Percentiles rank a stretch among this genome's conserved stretches.
These are phyloP conservation scores for Salmo trutta DNA, from an alignment of 2,797 vertebrate species.

Conservation along the genomic window DNA sequence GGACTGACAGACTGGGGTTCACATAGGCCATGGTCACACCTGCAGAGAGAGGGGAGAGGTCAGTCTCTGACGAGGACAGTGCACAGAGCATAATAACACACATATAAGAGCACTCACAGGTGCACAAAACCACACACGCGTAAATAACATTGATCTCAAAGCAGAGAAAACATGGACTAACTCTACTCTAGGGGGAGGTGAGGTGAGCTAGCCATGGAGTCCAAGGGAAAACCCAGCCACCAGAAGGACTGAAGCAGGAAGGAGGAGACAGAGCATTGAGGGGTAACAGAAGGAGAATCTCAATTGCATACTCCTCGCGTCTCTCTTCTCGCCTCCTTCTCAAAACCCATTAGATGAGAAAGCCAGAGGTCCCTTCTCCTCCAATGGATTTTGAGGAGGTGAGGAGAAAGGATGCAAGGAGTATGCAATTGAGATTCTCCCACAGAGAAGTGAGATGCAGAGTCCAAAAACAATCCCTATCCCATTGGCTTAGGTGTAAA, in stretches of 20 bases:
- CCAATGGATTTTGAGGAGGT: too few relatives aligned
- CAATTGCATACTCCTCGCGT: too few relatives aligned
- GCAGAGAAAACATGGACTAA: not conserved
- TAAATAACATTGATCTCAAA: not conserved
- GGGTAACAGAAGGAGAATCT: too few relatives aligned
- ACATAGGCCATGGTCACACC: slow-evolving; percentile 93
- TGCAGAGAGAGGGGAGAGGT: slow-evolving; percentile 52
- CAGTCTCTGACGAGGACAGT: not conserved
- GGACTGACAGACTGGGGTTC: slow-evolving; percentile 86
- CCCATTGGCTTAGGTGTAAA: not conserved
- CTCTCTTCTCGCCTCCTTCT: too few relatives aligned
- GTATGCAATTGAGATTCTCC: too few relatives aligned
- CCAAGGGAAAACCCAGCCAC: slow-evolving; percentile 16
- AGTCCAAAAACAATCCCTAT: slow-evolving; percentile 59
- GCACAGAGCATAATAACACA: slow-evolving; percentile 13
- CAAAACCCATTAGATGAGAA: too few relatives aligned
- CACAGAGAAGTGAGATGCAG: slow-evolving; percentile 25
- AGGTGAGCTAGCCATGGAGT: slow-evolving; percentile 21
- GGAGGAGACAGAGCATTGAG: slow-evolving; percentile 24
- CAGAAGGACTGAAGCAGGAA: slow-evolving; percentile 44
- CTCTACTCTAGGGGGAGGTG: slow-evolving; percentile 4
- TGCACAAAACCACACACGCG: not conserved
- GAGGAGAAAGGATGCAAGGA: too few relatives aligned
- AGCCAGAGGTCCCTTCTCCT: too few relatives aligned
- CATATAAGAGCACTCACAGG: too few relatives aligned